Evolutionary conservation across 2,113 vertebrate species (phyloP), one percentile per base, ranked within the genome.

Genomic region (Petaurus breviceps): DNA sequence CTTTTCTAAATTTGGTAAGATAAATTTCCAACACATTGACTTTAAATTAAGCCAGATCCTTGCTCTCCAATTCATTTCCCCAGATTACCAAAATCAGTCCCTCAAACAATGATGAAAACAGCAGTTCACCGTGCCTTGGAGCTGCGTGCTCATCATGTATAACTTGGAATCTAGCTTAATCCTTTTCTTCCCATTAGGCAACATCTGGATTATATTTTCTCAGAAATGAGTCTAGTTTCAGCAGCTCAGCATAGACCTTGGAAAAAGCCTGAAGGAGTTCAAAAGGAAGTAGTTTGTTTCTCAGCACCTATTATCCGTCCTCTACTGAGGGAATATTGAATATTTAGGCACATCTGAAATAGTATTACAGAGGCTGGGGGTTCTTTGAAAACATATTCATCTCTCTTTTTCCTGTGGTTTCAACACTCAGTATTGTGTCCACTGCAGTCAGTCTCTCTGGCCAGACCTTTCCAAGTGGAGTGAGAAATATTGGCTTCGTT

Each of bases 401-500:
- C 51, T 93, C 11, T 26, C 89, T 91, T 94, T 2, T 37, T 84
- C 68, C 93, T 68, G 77, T 90, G 93, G 96, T 94, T 97, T 95
- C 90, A 92, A 90, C 90, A 51, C 57, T 96, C 57, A 53, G 0
- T 95, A 37, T 92, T 47, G 7, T 23, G 89, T 68, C 92, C 89
- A 2, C 57, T 93, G 55, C 14, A 8, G 90, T 92, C 77, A 95
- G 23, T 94, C 19, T 89, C 50, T n/a, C 93, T 92, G 54, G 95
- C 95, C 94, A 84, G 90, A 22, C n/a, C 94, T 90, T 91, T 93
- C 89, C 84, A 57, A 90, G 94, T 90, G 23, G 51, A 94, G 55
- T 90, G 92, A 90, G 91, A 97, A 95, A 97, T 92, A 97, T 0
- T 37, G 55, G 43, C 96, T 97, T 97, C 95, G 92, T 93, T 95